Evolutionary conservation across 2,797 vertebrate genomes (phyloP).

Genomic region (Neosilurus hyrtlii): DNA sequence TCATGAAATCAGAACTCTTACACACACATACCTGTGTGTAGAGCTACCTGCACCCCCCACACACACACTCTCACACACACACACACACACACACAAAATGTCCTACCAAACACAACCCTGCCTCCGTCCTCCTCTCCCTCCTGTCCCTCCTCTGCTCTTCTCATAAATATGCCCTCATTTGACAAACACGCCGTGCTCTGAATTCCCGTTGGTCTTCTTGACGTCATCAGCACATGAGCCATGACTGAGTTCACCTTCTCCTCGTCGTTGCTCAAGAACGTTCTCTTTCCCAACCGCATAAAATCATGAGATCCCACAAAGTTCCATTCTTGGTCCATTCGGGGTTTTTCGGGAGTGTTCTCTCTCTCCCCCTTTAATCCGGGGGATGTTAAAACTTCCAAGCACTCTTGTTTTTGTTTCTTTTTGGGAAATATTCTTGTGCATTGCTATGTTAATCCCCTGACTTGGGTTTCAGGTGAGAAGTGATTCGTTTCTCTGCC

Average conservation of each 20-base stretch:
- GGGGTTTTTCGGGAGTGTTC: neutral
- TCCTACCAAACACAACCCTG: constrained; percentile 13
- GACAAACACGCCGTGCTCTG: constrained; percentile 6
- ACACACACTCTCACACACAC: neutral
- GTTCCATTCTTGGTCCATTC: constrained; percentile 38
- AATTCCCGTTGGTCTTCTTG: constrained; percentile 30
- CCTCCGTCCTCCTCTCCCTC: constrained; percentile 6
- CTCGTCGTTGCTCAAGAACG: constrained; percentile 29
- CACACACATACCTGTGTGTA: neutral
- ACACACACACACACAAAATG: constrained; percentile 18
- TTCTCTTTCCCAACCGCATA: constrained; percentile 35
- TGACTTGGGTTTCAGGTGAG: constrained; percentile 5
- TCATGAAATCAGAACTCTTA: constrained; percentile 32
- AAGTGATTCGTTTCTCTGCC: neutral
- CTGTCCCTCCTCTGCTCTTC: constrained; percentile 12
- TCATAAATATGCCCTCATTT: constrained; percentile 29
- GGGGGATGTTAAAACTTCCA: constrained; percentile 38
- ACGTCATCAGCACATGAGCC: constrained; percentile 38
- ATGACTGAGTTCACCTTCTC: constrained; percentile 38
- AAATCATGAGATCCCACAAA: constrained; percentile 27
- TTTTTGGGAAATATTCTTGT: constrained; percentile 30
- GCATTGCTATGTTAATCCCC: constrained; percentile 16
- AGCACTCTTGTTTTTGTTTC: constrained; percentile 35
- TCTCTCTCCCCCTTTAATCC: no score
- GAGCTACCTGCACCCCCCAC: constrained; percentile 19